phyloP scores from a whole-genome alignment of 2,888 invertebrate species.

The Coecobrya sp. region DNA sequence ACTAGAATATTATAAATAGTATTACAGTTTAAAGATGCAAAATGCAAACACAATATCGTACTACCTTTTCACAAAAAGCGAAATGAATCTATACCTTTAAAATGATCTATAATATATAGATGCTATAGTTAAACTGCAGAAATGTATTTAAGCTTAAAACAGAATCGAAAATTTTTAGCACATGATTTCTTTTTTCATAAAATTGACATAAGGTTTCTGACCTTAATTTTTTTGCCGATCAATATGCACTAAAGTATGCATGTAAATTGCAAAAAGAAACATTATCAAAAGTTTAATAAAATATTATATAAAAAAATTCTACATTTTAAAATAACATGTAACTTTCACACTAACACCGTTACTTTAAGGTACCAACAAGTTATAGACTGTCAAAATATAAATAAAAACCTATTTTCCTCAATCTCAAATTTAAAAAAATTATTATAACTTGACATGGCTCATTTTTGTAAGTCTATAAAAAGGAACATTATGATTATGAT shows the following conservation, averaged over 20 bases:
- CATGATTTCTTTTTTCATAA: not conserved
- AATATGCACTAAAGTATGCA: not conserved
- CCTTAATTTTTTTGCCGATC: not conserved
- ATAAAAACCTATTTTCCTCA: slow-evolving; percentile 79
- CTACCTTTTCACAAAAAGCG: slow-evolving; percentile 43
- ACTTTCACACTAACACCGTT: slow-evolving; percentile 7
- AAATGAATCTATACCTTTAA: slow-evolving; percentile 25
- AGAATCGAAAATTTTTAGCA: slow-evolving; percentile 6
- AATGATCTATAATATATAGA: not conserved
- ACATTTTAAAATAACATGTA: not conserved
- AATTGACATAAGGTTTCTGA: not conserved
- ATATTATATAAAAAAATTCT: not conserved
- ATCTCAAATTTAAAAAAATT: slow-evolving; percentile 69
- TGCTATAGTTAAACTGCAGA: not conserved
- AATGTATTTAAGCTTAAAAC: not conserved
- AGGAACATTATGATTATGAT: slow-evolving; percentile 22
- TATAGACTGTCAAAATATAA: slow-evolving; percentile 77
- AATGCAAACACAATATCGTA: not conserved
- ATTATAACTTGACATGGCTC: slow-evolving; percentile 68
- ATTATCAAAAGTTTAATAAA: not conserved
- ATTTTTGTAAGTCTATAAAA: slow-evolving; percentile 74
- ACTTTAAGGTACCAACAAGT: slow-evolving; percentile 64
- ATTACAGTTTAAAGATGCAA: not conserved
- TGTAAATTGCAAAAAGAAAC: not conserved
- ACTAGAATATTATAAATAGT: not conserved